Percentiles rank a stretch among this genome's conserved stretches.
Conservation (phyloP, 2,797 vertebrate species). For the Chanos chanos region DNA sequence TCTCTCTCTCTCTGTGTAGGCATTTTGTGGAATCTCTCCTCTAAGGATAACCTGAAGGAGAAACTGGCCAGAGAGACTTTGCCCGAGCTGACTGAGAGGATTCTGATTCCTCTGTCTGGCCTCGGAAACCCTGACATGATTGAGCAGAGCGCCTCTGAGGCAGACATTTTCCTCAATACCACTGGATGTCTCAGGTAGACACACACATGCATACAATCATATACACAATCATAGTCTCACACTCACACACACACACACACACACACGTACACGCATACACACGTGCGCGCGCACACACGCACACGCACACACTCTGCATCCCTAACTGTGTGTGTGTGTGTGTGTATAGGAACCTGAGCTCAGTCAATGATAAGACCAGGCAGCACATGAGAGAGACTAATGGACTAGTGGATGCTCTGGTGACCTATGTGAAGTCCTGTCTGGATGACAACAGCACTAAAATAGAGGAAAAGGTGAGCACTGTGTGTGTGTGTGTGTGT, state of each 20-base stretch:
- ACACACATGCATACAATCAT: background rate
- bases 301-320: background rate
- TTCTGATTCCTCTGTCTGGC: constrained; percentile 78
- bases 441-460: constrained; percentile 71
- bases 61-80: constrained; percentile 79
- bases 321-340: background rate
- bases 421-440: constrained; percentile 74
- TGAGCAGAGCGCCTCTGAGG: constrained; percentile 75
- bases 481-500: background rate
- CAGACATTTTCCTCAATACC: constrained; percentile 90
- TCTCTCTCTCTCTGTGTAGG: constrained; percentile 63
- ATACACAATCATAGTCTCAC: too few species aligned
- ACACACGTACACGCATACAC: background rate
- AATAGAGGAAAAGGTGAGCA: constrained; percentile 83
- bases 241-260: background rate
- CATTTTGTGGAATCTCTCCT: constrained; percentile 97
- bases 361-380: constrained; percentile 82
- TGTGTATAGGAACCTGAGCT: constrained; percentile 86
- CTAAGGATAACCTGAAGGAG: constrained; percentile 89
- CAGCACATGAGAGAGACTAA: constrained; percentile 79
- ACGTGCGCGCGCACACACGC: background rate
- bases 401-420: constrained; percentile 82
- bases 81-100: constrained; percentile 74
- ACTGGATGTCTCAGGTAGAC: constrained; percentile 92
- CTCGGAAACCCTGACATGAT: constrained; percentile 40